phyloP scores from a whole-genome alignment of 2,113 vertebrate species.

The Pycnonotus jocosus region DNA sequence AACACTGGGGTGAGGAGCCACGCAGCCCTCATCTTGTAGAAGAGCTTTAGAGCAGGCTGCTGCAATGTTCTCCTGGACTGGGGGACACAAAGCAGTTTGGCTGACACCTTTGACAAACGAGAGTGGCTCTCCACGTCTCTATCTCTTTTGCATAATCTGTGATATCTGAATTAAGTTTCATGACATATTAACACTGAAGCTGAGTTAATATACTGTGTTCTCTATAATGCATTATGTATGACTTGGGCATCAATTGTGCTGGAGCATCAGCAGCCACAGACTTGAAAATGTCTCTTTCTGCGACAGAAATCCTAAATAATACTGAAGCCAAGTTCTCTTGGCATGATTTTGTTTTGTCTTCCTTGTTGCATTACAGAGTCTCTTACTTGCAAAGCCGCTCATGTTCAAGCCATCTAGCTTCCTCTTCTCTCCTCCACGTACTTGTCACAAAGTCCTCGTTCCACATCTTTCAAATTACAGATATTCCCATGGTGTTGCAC shows the following conservation, averaged over 20 bases:
- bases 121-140: conserved; percentile 45
- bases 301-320: conserved; percentile 43
- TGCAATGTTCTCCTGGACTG: not conserved
- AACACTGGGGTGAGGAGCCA: not conserved
- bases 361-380: not conserved
- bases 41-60: not conserved
- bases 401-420: not conserved
- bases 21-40: not conserved
- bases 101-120: conserved; percentile 49
- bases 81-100: not conserved
- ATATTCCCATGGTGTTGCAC: not conserved
- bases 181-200: conserved; percentile 68
- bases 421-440: not conserved
- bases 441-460: not conserved
- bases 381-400: not conserved
- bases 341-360: conserved; percentile 23
- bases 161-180: conserved; percentile 68
- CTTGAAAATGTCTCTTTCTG: conserved; percentile 28
- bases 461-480: not conserved
- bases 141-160: conserved; percentile 48
- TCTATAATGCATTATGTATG: conserved; percentile 65
- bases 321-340: not conserved
- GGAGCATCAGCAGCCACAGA: conserved; percentile 26
- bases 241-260: conserved; percentile 36
- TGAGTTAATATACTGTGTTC: conserved; percentile 62